A percentile compares a stretch with the other conserved stretches of the same genome.
phyloP scores from a whole-genome alignment of 2,113 vertebrate genomes.

The Stomatorhinus ivindoensis region DNA sequence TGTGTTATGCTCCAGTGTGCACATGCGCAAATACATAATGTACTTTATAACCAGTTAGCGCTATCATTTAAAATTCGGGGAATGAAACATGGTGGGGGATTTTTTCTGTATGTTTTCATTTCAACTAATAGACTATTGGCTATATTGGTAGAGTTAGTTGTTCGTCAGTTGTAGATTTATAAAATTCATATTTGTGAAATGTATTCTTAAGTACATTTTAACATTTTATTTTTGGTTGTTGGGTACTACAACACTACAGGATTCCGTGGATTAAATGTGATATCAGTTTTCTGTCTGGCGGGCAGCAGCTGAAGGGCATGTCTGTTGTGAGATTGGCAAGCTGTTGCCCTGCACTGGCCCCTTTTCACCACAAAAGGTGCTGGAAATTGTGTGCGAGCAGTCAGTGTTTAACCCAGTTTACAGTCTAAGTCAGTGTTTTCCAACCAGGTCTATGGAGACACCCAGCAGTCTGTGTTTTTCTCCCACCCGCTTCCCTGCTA shows the following conservation, averaged over 20 bases:
- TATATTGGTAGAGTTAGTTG: not conserved
- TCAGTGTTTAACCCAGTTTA: not conserved
- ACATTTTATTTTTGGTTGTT: not conserved
- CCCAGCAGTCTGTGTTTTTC: not conserved
- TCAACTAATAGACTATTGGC: not conserved
- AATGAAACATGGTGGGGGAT: not conserved
- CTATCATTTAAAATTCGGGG: not conserved
- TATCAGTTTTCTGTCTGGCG: not conserved
- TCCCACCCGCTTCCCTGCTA: not conserved
- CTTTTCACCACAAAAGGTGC: not conserved
- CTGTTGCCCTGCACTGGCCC: not conserved
- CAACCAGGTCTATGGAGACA: not conserved
- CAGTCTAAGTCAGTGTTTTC: not conserved
- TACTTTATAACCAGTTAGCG: not conserved
- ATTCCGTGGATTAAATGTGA: not conserved
- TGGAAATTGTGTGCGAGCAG: not conserved
- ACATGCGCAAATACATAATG: not conserved
- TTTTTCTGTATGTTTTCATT: not conserved
- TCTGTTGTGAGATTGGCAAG: not conserved
- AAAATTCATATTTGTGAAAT: not conserved
- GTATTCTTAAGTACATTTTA: not conserved
- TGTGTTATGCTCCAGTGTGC: not conserved
- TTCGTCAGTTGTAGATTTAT: not conserved
- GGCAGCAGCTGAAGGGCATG: not conserved
- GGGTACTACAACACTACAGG: not conserved